These are phyloP conservation scores for Erebia ligea DNA, from an alignment of 2,888 invertebrate genomes.

Conservation along the genomic window DNA sequence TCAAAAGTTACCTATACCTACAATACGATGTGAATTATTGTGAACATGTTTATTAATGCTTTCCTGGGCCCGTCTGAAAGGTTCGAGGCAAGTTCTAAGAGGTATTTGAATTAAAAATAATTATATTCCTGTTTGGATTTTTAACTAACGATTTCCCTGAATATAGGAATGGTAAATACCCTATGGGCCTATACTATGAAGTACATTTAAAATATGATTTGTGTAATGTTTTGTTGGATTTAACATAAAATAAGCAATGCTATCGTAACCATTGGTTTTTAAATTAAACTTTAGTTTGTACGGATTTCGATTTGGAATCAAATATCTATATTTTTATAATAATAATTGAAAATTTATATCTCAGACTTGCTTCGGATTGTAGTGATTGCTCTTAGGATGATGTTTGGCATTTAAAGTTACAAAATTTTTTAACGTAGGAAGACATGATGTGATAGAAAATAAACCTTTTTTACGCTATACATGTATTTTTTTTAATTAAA, in stretches of 20 bases:
- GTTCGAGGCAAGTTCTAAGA: constrained; percentile 62
- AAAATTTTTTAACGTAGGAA: constrained; percentile 75
- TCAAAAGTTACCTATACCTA: too few relatives aligned
- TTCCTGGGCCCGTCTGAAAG: constrained; percentile 47
- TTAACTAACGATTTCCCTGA: too few relatives aligned
- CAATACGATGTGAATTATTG: background rate
- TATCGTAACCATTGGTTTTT: too few relatives aligned
- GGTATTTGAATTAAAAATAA: too few relatives aligned
- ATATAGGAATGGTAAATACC: too few relatives aligned
- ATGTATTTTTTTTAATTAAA: constrained; percentile 46
- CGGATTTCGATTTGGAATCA: background rate
- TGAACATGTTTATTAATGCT: constrained; percentile 32
- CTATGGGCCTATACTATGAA: too few relatives aligned
- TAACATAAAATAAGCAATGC: constrained; percentile 1
- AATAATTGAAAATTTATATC: constrained; percentile 5
- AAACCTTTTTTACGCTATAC: constrained; percentile 80
- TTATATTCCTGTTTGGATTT: too few relatives aligned
- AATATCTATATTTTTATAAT: constrained; percentile 20
- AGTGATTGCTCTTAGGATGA: constrained; percentile 69
- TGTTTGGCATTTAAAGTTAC: constrained; percentile 74
- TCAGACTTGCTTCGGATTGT: constrained; percentile 69
- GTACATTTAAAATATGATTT: background rate
- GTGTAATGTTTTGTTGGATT: background rate
- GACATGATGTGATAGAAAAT: constrained; percentile 81
- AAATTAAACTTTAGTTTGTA: too few relatives aligned